Base-by-base conservation (phyloP, 2,888 invertebrate genomes). In the Apamea anceps region DNA sequence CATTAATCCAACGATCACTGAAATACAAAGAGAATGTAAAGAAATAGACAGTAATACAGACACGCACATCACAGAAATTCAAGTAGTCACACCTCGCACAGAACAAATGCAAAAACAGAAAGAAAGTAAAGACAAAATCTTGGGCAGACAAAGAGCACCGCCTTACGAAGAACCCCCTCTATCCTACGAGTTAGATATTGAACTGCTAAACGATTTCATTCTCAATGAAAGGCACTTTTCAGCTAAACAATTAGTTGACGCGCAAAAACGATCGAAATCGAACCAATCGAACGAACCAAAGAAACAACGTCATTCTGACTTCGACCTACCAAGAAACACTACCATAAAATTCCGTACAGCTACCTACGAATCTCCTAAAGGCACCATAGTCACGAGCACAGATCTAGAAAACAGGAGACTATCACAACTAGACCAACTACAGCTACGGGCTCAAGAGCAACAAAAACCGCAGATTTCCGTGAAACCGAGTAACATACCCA, bases 61-160 rank as follows among this genome's bases (percentile, higher is more conserved):
- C 48, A 15, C 76, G n/a, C 98, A 98, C 91, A 97, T 98, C 57
- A 98, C 98, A 65, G 98, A 98, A 95, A 98, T 98, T 80, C 98
- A 98, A 94, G 98, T 98, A 0, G 94, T 97, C 4, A 97, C 97
- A 28, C 97, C 97, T 10, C 95, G 95, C 68, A 96, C 93, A 76
- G 97, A 94, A 86, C 95, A 95, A 87, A 87, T 89, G 32, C 85
- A 87, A 21, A 93, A 93, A 84, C 91, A 94, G 75, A 93, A 93
- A 90, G 84, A 93, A 77, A 90, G 87, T 54, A 94, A 94, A 93
- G 94, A 95, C 81, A 96, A 96, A 92, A 91, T 96, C 77, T 90
- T 94, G 60, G 95, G 95, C 85, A 96, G 95, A 86, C 96, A 97
- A 85, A 92, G 96, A 92, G 92, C 92, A 48, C 95, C 96, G 5